Percentiles rank a stretch among this genome's conserved stretches.
phyloP scores from a whole-genome alignment of 2,113 vertebrate species.

The Tyto alba region DNA sequence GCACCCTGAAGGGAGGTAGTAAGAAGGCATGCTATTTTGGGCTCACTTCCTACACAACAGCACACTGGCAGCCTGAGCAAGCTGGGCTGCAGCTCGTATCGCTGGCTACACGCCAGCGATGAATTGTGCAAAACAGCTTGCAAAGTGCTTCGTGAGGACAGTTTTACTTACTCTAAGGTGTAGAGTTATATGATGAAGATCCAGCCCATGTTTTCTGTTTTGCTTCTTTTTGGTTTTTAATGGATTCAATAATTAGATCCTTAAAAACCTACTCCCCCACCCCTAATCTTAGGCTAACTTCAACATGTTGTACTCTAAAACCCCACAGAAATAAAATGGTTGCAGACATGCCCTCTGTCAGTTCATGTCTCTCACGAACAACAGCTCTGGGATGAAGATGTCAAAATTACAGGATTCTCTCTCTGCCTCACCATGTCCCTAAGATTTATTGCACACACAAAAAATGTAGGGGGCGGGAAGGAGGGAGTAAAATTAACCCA shows the following conservation, averaged over 20 bases:
- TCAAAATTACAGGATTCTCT: not conserved
- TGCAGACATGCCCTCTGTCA: not conserved
- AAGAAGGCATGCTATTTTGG: slow-evolving; percentile 14
- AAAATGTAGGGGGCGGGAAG: fast-evolving
- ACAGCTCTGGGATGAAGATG: not conserved
- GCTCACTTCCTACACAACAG: slow-evolving; percentile 22
- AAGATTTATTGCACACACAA: not conserved
- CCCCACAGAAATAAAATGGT: not conserved
- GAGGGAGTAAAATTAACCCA: not conserved
- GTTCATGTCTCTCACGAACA: not conserved
- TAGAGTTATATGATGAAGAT: not conserved
- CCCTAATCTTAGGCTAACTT: not conserved
- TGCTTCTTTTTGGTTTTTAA: not conserved
- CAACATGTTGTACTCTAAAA: not conserved
- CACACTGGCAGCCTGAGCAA: not conserved
- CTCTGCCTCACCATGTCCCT: not conserved
- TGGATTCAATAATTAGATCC: not conserved
- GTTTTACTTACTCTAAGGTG: not conserved
- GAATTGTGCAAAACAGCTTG: not conserved
- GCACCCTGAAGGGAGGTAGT: not conserved
- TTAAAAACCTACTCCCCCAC: not conserved
- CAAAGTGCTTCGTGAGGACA: not conserved
- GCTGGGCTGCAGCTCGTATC: not conserved
- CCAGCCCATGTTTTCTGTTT: not conserved
- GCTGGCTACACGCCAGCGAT: not conserved